Base-by-base conservation (phyloP, 2,113 vertebrate genomes). In the Pteronura brasiliensis region DNA sequence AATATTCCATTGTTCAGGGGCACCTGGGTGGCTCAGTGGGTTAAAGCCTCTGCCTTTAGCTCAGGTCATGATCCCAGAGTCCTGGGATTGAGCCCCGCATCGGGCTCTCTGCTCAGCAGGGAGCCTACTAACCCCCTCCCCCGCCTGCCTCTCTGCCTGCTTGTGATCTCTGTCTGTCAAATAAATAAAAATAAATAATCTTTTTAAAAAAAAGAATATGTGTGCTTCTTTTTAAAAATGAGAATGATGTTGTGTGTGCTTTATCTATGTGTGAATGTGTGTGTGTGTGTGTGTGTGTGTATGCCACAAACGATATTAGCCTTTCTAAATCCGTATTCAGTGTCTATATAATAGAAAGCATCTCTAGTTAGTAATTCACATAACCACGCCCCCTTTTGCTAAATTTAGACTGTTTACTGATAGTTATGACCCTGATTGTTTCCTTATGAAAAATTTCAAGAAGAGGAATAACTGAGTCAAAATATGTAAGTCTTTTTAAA, bases 331-430 rank as follows among this genome's bases (percentile, higher is more conserved):
- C 25, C 12, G 34, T 83, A n/a, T 92, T 72, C 23, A 61, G 23
- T 59, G 4, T 96, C 61, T 42, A 52, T 44, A 12, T 93, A 95
- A 83, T 79, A 76, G 49, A 65, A 97, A 82, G n/a, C 72, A 61
- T 93, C 82, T 93, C 85, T 93, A 52, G 93, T 83, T 59, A 90
- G 17, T 71, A 59, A 72, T 63, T 39, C 89, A 85, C 59, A 91
- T 86, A 88, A 21, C 31, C 72, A 76, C n/a, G 76, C 69, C 61
- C 44, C 23, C 39, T 92, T 88, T 88, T 97, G 57, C 83, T 97
- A 95, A 93, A 87, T 96, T 89, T 96, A 93, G 79, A 57, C 67
- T 96, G 67, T 96, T 98, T 97, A 97, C 82, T 55, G 93, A 97
- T 76, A 97, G 52, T 85, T 92, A 74, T 29, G 61, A 85, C 57